These are phyloP conservation scores for Phrynocephalus versicolor DNA, from an alignment of 2,113 vertebrate genomes.

Conservation along the genomic window DNA sequence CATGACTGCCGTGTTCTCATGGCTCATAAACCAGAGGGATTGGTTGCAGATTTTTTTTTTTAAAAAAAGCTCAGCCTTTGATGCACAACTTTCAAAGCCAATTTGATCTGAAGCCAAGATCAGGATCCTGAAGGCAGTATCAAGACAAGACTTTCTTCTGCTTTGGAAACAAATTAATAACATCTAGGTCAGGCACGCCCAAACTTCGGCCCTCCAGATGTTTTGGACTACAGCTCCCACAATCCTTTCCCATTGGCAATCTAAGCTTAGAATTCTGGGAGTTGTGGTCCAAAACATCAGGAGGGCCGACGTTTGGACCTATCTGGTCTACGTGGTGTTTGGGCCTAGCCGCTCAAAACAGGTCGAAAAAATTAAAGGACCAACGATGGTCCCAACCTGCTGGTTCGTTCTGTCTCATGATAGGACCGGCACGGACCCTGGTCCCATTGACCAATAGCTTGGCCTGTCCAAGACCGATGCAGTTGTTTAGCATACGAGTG, in stretches of 20 bases:
- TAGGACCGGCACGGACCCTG: too few species aligned
- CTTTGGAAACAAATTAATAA: neutral
- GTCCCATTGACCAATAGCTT: too few species aligned
- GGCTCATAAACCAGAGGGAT: neutral
- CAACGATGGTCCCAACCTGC: too few species aligned
- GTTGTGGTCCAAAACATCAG: neutral
- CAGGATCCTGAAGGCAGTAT: neutral
- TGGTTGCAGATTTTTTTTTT: neutral
- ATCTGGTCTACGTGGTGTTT: neutral
- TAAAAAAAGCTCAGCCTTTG: neutral
- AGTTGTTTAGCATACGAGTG: too few species aligned
- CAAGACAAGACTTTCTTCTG: neutral
- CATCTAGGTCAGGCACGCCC: neutral
- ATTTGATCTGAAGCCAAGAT: neutral
- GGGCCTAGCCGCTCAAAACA: too few species aligned
- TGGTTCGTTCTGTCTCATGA: too few species aligned
- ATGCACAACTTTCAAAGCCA: neutral
- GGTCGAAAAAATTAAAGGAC: too few species aligned
- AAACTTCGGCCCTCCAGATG: neutral
- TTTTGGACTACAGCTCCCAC: neutral
- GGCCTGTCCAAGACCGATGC: too few species aligned
- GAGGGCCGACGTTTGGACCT: neutral
- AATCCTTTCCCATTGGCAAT: too few species aligned
- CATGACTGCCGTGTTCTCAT: neutral
- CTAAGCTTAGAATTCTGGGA: too few species aligned